Evolutionary conservation across 2,888 invertebrate genomes (phyloP).

Genomic region (Elgonia sp.): DNA sequence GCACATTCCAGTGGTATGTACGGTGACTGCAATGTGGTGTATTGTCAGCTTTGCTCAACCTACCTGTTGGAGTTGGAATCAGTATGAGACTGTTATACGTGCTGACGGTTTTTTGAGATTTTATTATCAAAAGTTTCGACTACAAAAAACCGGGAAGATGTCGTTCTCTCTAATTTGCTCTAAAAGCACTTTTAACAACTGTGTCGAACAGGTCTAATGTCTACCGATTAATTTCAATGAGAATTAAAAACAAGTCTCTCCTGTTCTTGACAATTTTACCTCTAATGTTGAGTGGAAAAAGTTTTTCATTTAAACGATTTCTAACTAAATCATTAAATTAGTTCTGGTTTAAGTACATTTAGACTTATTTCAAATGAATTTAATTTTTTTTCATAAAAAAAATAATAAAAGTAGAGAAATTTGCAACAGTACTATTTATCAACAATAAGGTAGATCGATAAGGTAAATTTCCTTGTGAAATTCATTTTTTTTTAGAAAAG

Average conservation of each 20-base stretch:
- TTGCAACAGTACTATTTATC: too few relatives aligned
- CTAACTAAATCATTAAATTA: too few relatives aligned
- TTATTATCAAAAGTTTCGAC: constrained; percentile 70
- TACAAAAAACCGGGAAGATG: constrained; percentile 35
- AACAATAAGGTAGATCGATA: too few relatives aligned
- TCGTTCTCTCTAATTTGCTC: constrained; percentile 40
- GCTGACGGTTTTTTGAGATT: constrained; percentile 73
- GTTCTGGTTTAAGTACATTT: too few relatives aligned
- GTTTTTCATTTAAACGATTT: too few relatives aligned
- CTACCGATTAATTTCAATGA: not conserved
- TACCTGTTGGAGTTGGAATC: constrained; percentile 82
- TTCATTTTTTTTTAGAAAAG: too few relatives aligned
- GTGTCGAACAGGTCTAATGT: not conserved
- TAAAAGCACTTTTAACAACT: constrained; percentile 41
- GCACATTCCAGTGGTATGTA: constrained; percentile 72
- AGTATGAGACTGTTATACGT: constrained; percentile 72
- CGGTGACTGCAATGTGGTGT: constrained; percentile 81
- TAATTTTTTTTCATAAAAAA: too few relatives aligned
- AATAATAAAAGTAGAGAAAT: too few relatives aligned
- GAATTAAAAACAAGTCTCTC: not conserved
- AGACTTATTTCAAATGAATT: too few relatives aligned
- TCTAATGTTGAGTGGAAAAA: too few relatives aligned
- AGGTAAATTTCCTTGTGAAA: too few relatives aligned
- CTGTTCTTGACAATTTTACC: not conserved
- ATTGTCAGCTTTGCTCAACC: constrained; percentile 82